Percentiles rank a stretch among this genome's conserved stretches.
These are phyloP conservation scores for Scelioninae gen. 1 DNA, from an alignment of 2,888 invertebrate genomes.

Conservation along the genomic window DNA sequence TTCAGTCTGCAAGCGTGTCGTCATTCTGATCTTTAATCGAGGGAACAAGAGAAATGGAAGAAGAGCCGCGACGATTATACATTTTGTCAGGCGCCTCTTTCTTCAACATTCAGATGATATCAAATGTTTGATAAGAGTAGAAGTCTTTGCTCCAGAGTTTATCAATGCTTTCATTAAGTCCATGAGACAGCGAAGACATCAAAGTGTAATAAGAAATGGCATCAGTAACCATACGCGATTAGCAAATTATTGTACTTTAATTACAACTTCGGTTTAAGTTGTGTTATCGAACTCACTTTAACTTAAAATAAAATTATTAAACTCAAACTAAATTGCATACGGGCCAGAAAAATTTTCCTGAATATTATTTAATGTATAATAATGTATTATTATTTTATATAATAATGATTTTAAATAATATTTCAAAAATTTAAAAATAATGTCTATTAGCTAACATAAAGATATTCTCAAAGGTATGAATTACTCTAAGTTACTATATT, in stretches of 20 bases:
- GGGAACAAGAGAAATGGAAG: slow-evolving; percentile 86
- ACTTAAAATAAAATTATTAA: too few species aligned
- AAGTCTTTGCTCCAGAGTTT: slow-evolving; percentile 33
- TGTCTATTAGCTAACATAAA: too few species aligned
- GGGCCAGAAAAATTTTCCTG: too few species aligned
- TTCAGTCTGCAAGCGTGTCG: slow-evolving; percentile 50
- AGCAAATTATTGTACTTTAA: background rate
- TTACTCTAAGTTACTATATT: too few species aligned
- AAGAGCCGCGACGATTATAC: slow-evolving; percentile 73
- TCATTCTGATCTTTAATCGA: slow-evolving; percentile 66
- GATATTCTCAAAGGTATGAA: too few species aligned
- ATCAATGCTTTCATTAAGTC: slow-evolving; percentile 60
- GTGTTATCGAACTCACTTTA: too few species aligned
- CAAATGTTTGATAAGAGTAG: slow-evolving; percentile 46
- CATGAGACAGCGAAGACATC: slow-evolving; percentile 5
- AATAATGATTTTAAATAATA: too few species aligned
- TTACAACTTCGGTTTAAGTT: background rate
- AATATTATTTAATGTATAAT: too few species aligned
- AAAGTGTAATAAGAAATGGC: background rate
- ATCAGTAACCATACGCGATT: slow-evolving; percentile 7
- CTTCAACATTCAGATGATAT: slow-evolving; percentile 57
- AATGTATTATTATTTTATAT: too few species aligned
- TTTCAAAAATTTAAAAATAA: too few species aligned
- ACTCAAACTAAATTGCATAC: too few species aligned
- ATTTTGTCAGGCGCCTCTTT: slow-evolving; percentile 72